Evolutionary conservation across 30 jellyfish, hydroid and myxozoan species (phyloP).

Genomic region (Turritopsis dohrnii): DNA sequence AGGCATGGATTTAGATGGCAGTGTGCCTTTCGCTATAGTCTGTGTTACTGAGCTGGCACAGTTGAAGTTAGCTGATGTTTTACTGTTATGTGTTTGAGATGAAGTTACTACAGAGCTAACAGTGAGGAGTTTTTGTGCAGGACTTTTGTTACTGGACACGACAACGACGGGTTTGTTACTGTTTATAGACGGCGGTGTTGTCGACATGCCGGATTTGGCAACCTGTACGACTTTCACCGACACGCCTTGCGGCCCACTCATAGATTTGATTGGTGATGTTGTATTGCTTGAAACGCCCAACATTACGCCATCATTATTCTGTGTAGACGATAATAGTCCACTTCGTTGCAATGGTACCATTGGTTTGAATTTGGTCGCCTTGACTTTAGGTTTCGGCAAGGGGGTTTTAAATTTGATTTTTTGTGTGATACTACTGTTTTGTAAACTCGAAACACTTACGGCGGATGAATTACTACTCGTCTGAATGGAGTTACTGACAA

Average conservation of each 20-base stretch:
- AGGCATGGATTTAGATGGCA: slow-evolving; percentile 91
- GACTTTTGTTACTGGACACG: slow-evolving; percentile 45
- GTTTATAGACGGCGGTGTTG: slow-evolving; percentile 12
- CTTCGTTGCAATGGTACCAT: slow-evolving; percentile 49
- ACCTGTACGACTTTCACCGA: slow-evolving; percentile 85
- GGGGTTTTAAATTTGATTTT: slow-evolving; percentile 84
- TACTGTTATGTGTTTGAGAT: slow-evolving; percentile 67
- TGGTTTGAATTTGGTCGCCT: slow-evolving; percentile 65
- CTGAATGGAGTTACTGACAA: slow-evolving; percentile 21
- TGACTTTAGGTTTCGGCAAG: slow-evolving; percentile 54
- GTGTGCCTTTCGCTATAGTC: slow-evolving; percentile 54
- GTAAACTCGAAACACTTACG: not conserved
- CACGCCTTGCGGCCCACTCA: slow-evolving; percentile 14
- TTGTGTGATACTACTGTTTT: slow-evolving; percentile 34
- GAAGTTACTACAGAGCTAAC: slow-evolving; percentile 52
- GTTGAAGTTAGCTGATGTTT: slow-evolving; percentile 63
- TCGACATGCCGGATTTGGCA: slow-evolving; percentile 41
- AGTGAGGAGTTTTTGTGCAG: slow-evolving; percentile 69
- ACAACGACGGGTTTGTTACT: slow-evolving; percentile 37
- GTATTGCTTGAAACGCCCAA: not conserved
- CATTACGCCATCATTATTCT: not conserved
- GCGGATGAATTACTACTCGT: not conserved
- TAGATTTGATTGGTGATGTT: not conserved
- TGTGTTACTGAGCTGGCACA: slow-evolving; percentile 49
- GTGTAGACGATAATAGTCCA: slow-evolving; percentile 1